Base-by-base conservation (phyloP, 2,888 invertebrate species). In the Acanthopleura granulata region DNA sequence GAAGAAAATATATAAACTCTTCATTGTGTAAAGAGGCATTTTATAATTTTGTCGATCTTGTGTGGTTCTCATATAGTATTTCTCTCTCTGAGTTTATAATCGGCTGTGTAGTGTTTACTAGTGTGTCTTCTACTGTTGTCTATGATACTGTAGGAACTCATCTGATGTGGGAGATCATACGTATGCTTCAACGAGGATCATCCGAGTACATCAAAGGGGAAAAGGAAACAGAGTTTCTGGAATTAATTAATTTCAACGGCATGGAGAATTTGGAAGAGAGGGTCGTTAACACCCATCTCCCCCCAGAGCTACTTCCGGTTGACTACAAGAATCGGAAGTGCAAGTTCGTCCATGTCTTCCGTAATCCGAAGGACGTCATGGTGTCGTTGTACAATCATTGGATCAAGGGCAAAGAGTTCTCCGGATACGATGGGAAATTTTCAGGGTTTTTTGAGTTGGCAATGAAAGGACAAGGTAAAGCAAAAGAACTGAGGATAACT, bases 341-440 rank as follows among this genome's bases (percentile, higher is more conserved):
- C 27, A 71, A 71, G 71, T 22, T 71, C n/a, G 18, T 71, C 1
- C 50, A 49, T 49, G 71, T 71, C 6, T 49, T n/a, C 71, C 40
- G 71, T 16, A 71, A 71, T 71, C 71, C 71, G 14, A 71, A 71
- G 50, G 71, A 71, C 27, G 49, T 49, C 4, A 1, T 71, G 40
- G 71, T 71, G 30, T 71, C 71, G 14, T 18, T 71, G 40, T 71
- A 71, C 27, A 71, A 49, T 40, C 71, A 71, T 40, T 22, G n/a
- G 40, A 12, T 49, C 40, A 71, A 6, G n/a, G 40, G 18, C 49
- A 49, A 71, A 71, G 29, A 66, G 3, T 18, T 40, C 22, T 71
- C 9, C n/a, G 50, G 50, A 18, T 71, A 71, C 49, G 40, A 49
- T 18, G 71, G 71, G 11, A 40, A 15, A 6, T 71, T 71, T 49